These are phyloP conservation scores for Noctua janthina DNA, from an alignment of 2,888 invertebrate species.

Conservation along the genomic window DNA sequence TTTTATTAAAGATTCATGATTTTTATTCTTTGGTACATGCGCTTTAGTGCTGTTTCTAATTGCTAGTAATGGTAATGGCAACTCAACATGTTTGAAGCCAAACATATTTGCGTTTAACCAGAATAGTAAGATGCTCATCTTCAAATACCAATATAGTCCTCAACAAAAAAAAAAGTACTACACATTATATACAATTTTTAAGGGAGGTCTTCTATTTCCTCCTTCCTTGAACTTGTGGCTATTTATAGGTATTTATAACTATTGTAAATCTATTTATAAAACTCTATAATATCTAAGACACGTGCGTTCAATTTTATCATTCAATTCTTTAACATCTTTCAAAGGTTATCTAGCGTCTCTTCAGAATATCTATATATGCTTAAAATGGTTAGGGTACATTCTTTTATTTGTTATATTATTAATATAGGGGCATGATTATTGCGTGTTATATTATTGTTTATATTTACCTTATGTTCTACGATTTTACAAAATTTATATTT, in stretches of 20 bases:
- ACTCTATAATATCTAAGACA: conserved; percentile 65
- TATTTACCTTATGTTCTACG: conserved; percentile 33
- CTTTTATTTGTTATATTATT: conserved; percentile 19
- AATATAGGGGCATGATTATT: conserved; percentile 19
- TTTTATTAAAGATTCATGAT: background rate
- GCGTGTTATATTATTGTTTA: conserved; percentile 15
- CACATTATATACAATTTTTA: background rate
- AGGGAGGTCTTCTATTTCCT: conserved; percentile 17
- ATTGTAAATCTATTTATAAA: conserved; percentile 64
- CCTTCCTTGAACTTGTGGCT: conserved; percentile 18
- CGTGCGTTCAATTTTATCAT: conserved; percentile 62
- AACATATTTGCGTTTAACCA: background rate
- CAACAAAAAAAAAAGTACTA: background rate
- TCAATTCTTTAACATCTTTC: conserved; percentile 47
- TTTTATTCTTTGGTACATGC: background rate
- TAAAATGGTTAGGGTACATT: conserved; percentile 20
- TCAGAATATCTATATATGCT: conserved; percentile 47
- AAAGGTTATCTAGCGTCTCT: conserved; percentile 65
- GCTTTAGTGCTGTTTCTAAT: background rate
- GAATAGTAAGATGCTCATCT: background rate
- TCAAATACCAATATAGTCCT: background rate
- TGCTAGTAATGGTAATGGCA: background rate
- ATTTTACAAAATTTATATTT: conserved; percentile 40
- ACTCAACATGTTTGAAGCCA: background rate
- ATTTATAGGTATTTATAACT: conserved; percentile 41